phyloP scores from a whole-genome alignment of 37 sponge, comb jelly and placozoan genomes.

The Chondrosia reniformis region DNA sequence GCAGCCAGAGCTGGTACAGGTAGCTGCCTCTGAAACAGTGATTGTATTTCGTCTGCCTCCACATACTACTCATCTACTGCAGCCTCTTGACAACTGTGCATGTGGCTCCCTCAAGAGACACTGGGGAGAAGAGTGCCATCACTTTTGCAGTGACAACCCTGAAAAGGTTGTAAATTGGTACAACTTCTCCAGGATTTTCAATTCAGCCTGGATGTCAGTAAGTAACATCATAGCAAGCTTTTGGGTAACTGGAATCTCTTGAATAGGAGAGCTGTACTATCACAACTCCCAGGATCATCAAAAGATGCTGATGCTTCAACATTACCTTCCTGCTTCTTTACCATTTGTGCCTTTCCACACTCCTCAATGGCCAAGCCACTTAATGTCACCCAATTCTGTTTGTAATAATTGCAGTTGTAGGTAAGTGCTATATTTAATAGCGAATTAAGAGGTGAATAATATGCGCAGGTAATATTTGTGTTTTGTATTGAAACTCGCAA shows the following conservation, averaged over 20 bases:
- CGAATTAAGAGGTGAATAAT: too few species aligned
- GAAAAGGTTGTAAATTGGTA: not conserved
- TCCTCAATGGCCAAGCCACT: too few species aligned
- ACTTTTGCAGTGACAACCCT: not conserved
- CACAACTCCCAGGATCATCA: not conserved
- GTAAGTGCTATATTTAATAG: too few species aligned
- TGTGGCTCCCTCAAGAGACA: constrained; percentile 18
- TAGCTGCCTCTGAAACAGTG: not conserved
- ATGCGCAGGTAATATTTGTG: too few species aligned
- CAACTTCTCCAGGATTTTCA: not conserved
- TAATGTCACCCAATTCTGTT: too few species aligned
- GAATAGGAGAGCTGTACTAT: not conserved
- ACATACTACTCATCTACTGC: constrained; percentile 23
- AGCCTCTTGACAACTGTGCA: constrained; percentile 27
- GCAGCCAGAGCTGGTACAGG: constrained; percentile 7
- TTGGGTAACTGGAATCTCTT: not conserved
- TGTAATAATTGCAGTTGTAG: too few species aligned
- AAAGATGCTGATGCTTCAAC: not conserved
- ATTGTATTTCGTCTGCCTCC: constrained; percentile 31
- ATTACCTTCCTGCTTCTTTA: not conserved
- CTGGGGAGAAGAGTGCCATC: not conserved
- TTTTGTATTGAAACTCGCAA: too few species aligned
- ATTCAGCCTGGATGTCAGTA: not conserved
- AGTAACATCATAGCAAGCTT: not conserved
- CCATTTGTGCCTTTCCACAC: not conserved